Evolutionary conservation across 2,113 vertebrate genomes (phyloP).

Genomic region (Scortum barcoo): DNA sequence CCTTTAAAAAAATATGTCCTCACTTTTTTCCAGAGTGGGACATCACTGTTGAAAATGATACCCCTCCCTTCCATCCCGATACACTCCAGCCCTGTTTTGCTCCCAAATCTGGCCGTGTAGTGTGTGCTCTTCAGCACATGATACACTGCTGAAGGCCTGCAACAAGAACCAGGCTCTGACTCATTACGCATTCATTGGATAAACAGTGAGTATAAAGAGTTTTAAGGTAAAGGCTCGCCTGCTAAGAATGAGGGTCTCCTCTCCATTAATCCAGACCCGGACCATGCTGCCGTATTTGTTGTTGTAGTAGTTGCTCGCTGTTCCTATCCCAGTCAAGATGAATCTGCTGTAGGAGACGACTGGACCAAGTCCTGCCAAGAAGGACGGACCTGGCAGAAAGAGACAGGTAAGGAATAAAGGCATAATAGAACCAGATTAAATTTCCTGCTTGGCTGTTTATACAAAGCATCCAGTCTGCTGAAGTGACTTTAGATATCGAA

Average conservation of each 20-base stretch:
- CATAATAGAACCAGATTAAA: background rate
- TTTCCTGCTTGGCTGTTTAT: background rate
- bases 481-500: background rate
- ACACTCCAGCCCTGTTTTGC: constrained; percentile 89
- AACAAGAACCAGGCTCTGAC: constrained; percentile 3
- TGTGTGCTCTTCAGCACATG: constrained; percentile 90
- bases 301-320: constrained; percentile 96
- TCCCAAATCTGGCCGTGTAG: constrained; percentile 91
- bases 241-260: constrained; percentile 96
- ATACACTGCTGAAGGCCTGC: constrained; percentile 90
- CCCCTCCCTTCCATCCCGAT: constrained; percentile 95
- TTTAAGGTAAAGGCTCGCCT: constrained; percentile 80
- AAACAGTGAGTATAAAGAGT: background rate
- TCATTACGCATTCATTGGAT: background rate
- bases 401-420: background rate
- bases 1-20: constrained; percentile 93
- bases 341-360: constrained; percentile 91
- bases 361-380: constrained; percentile 92
- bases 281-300: constrained; percentile 92
- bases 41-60: constrained; percentile 94
- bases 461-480: background rate
- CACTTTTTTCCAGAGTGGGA: constrained; percentile 88
- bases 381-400: constrained; percentile 87
- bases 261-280: constrained; percentile 94
- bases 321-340: constrained; percentile 94